phyloP scores from a whole-genome alignment of 2,888 invertebrate genomes.

The Pandemis heparana region DNA sequence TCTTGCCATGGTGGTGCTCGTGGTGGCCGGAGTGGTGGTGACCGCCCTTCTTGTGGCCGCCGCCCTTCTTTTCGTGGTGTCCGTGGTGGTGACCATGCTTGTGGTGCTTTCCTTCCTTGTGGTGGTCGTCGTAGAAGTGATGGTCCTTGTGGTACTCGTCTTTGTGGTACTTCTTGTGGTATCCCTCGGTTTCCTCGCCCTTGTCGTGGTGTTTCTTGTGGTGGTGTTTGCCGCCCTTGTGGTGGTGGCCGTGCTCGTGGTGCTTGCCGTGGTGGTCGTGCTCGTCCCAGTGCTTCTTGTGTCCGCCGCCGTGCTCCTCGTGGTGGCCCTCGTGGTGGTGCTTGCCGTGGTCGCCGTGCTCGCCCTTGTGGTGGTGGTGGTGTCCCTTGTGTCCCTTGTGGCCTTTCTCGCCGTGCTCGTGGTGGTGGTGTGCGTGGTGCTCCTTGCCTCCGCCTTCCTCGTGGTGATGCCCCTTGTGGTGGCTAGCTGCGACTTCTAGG shows the following conservation, averaged over 20 bases:
- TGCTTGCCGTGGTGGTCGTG: slow-evolving; percentile 91
- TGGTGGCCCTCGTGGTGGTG: slow-evolving; percentile 92
- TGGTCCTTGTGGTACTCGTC: slow-evolving; percentile 95
- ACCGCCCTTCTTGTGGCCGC: slow-evolving; percentile 92
- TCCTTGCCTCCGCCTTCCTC: slow-evolving; percentile 89
- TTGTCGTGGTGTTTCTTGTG: slow-evolving; percentile 94
- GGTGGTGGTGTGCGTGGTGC: slow-evolving; percentile 88
- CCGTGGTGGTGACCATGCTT: slow-evolving; percentile 92
- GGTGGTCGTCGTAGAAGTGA: slow-evolving; percentile 95
- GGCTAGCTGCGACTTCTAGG: slow-evolving; percentile 81
- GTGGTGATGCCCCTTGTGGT: slow-evolving; percentile 82
- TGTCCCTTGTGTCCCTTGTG: slow-evolving; percentile 92
- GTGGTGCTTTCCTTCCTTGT: slow-evolving; percentile 93
- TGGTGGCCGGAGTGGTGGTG: slow-evolving; percentile 92
- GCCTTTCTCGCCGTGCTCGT: slow-evolving; percentile 90
- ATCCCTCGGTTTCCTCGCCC: slow-evolving; percentile 93
- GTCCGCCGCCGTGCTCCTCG: slow-evolving; percentile 91
- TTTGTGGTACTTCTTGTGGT: slow-evolving; percentile 94
- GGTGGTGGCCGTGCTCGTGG: slow-evolving; percentile 91
- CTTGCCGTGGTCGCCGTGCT: slow-evolving; percentile 91
- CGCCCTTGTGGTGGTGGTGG: slow-evolving; percentile 92
- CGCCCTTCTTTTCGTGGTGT: slow-evolving; percentile 91
- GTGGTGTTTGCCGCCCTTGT: slow-evolving; percentile 92
- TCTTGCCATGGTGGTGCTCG: slow-evolving; percentile 91
- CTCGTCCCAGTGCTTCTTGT: slow-evolving; percentile 92